Base-by-base conservation (phyloP, 2,797 vertebrate genomes). In the Avahi laniger region DNA sequence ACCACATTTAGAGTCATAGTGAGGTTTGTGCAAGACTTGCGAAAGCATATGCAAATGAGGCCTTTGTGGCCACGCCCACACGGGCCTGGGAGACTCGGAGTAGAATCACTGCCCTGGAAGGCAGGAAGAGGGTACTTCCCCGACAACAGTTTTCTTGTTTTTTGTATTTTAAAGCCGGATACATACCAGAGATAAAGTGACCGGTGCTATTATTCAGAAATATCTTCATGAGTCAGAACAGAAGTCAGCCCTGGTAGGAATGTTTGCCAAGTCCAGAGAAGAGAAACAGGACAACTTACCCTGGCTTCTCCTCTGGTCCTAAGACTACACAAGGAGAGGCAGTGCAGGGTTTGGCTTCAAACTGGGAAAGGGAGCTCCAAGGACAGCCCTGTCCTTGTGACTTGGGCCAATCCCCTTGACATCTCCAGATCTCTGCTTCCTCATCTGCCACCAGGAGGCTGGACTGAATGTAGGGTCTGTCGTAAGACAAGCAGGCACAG, bases 141-240 rank as follows among this genome's bases (percentile, higher is more conserved):
- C 70, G n/a, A 26, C 65, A 63, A 22, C 75, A 46, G 50, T 48
- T 57, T 80, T 65, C 67, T 54, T 76, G 41, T 22, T 84, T 79
- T 18, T 54, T 28, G 59, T 88, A 24, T 43, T 84, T 46, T n/a
- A 43, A 89, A 95, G 87, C 78, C 17, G 9, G 63, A 89, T 89
- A 72, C 91, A 92, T 95, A 96, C 88, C 91, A 87, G 75, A 96
- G 95, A 95, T 96, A 97, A 94, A 91, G 41, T 87, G 70, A 92
- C 80, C 88, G 24, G 52, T 43, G 50, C 69, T 61, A 12, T 73
- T 92, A 85, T 97, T 96, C 82, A 59, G 75, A 97, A 97, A 72
- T 78, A 89, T 94, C 89, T 89, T 96, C 63, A 67, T 96, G 95
- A 97, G 83, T 95, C 86, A 97, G 91, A 96, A 94, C 88, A 94